Base-by-base conservation (phyloP, 2,113 vertebrate genomes). In the Sorex fumeus region DNA sequence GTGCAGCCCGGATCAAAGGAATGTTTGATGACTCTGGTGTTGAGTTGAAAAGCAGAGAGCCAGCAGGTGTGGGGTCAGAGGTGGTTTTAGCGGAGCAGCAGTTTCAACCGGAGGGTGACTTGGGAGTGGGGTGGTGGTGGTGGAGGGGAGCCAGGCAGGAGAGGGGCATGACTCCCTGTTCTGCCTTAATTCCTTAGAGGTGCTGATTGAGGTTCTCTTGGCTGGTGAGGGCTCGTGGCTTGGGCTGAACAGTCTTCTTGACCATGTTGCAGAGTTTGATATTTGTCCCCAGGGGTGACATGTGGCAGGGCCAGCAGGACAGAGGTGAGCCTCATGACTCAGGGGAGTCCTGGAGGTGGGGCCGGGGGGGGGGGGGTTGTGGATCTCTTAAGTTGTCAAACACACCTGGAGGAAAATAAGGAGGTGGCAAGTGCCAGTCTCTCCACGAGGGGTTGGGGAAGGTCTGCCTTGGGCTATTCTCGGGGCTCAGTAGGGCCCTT, bases 151-250 rank as follows among this genome's bases (percentile, higher is more conserved):
- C 45, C 2, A 25, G n/a, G 30, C n/a, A 32, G n/a, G 30, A 15
- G 34, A 0, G 34, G 16, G 1, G 0, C 0, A 0, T 1, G 1
- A 36, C 1, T 4, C 47, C 9, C 47, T 6, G 10, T 50, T 50
- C 10, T 50, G 47, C 57, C 57, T 60, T 36, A 27, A 60, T 60
- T 57, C 34, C 3, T 50, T n/a, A 43, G 79, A 34, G 83, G 50
- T 53, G 30, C 62, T 34, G 43, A 21, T 16, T 9, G 79, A 36
- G 8, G 28, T 84, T 76, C 53, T 5, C 2, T 34, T 60, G 87
- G 71, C 43, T 18, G 34, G 47, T 78, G 74, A 28, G 57, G 30
- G 57, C 43, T 67, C 36, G 13, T 2, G 2, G 32, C 5, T 45
- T 84, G 64, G 27, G 67, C 47, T 66, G 64, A 34, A 21, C 12